A percentile compares a stretch with the other conserved stretches of the same genome.
Conservation (phyloP, 64 coral and sea anemone genomes). For the Anthopleura sola region DNA sequence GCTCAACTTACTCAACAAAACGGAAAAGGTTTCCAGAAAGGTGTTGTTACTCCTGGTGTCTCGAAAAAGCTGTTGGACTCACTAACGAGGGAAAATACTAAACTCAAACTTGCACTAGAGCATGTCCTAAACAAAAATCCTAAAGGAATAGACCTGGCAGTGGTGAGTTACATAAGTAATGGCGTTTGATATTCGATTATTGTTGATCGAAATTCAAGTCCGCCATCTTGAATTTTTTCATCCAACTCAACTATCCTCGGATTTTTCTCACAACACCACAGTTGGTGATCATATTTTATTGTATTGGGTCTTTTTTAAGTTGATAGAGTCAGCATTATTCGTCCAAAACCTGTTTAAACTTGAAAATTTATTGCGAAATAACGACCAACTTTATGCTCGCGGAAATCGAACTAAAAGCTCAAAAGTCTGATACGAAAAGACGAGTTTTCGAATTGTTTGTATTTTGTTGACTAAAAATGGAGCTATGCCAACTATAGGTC, state of each 20-base stretch:
- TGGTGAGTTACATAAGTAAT: conserved; percentile 52
- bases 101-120: conserved; percentile 69
- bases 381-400: background rate
- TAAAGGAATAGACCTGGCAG: conserved; percentile 64
- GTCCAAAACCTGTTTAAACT: background rate
- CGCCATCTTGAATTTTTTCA: conserved; percentile 1
- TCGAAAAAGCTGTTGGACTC: conserved; percentile 82
- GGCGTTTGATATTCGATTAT: background rate
- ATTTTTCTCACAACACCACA: background rate
- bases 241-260: background rate
- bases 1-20: conserved; percentile 51
- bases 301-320: background rate
- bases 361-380: background rate
- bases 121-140: conserved; percentile 56
- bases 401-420: background rate
- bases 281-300: background rate
- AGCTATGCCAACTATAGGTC: background rate
- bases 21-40: conserved; percentile 27
- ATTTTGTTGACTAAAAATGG: no score
- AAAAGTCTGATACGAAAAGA: no score
- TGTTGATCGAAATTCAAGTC: background rate
- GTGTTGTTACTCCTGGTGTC: conserved; percentile 73
- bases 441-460: no score
- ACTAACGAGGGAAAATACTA: conserved; percentile 76
- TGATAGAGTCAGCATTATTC: background rate